Conservation (phyloP, 92 coral and sea anemone species). For the Metridium senile region DNA sequence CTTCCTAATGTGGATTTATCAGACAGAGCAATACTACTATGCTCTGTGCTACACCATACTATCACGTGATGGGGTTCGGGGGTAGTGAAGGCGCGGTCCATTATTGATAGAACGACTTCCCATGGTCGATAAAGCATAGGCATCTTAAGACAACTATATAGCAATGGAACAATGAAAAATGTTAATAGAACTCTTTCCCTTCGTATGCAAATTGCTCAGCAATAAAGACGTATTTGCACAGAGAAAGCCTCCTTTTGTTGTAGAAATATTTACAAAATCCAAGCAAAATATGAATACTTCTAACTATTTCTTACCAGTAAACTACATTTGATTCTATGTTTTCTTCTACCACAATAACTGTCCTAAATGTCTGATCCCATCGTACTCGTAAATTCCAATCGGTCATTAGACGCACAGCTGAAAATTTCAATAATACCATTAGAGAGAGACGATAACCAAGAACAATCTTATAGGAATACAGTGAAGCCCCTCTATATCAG, state of each 20-base stretch:
- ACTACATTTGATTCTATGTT: constrained; percentile 78
- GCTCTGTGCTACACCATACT: constrained; percentile 44
- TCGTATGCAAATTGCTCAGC: too few species aligned
- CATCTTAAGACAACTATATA: constrained; percentile 34
- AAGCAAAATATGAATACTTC: not conserved
- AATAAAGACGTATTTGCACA: too few species aligned
- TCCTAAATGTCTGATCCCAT: constrained; percentile 90
- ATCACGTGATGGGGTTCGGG: constrained; percentile 41
- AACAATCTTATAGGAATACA: too few species aligned
- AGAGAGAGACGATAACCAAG: too few species aligned
- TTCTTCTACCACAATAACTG: constrained; percentile 81
- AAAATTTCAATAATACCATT: not conserved
- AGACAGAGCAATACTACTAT: constrained; percentile 32
- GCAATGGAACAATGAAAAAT: not conserved
- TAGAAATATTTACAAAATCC: too few species aligned
- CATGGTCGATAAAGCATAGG: constrained; percentile 33
- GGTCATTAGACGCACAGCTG: constrained; percentile 76
- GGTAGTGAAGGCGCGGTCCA: constrained; percentile 11
- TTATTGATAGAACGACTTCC: constrained; percentile 26
- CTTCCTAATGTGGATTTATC: constrained; percentile 27
- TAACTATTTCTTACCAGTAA: constrained; percentile 65
- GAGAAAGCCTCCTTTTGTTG: too few species aligned
- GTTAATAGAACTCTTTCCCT: too few species aligned
- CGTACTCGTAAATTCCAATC: constrained; percentile 77
- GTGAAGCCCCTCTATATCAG: too few species aligned